Evolutionary conservation across 2,888 invertebrate genomes (phyloP), one percentile per base, ranked within the genome.

Genomic region (Stenoptilia bipunctidactyla): DNA sequence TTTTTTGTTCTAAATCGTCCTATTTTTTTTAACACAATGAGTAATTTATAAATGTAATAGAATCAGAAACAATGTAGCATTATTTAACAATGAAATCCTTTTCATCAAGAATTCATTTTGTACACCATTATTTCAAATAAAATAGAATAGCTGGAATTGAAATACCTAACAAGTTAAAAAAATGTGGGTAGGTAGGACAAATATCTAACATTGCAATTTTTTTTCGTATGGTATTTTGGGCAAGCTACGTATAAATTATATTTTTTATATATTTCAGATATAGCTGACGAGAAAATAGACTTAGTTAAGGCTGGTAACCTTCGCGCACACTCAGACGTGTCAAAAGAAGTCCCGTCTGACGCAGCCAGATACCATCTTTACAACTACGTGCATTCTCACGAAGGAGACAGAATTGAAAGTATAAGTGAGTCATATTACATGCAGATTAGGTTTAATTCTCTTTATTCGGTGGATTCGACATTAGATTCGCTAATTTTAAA

Each of bases 321-420:
- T 3, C 4, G 6, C 10, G 75, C 87, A 4, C 65, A 93, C 30
- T 72, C 85, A 15, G 89, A 91, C 55, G 75, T 99, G 45, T 89
- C 91, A 0, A 85, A 87, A 1, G 90, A 92, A 68, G 89, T 98
- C 47, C 98, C 98, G 4, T 86, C 86, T 27, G 92, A 97, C 56
- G 86, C 88, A 55, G 95, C 95, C 15, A 87, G 98, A 52, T 98
- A 98, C 76, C 97, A 98, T 74, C 80, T 99, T 14, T 96, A 90
- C 64, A 88, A 90, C 53, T 98, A 94, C 72, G 92, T 92, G 56
- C 98, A 98, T 68, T 92, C 93, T 0, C 93, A 96, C 60, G 97
- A 98, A 71, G 96, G 96, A 15, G 96, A 96, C 65, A 92, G 91
- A 53, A 83, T 91, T 66, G 93, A 96, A 61, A 92, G 90, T 59